A percentile compares a stretch with the other conserved stretches of the same genome.
Evolutionary conservation across 2,888 invertebrate species (phyloP).

Genomic region (Diaprepes abbreviatus): DNA sequence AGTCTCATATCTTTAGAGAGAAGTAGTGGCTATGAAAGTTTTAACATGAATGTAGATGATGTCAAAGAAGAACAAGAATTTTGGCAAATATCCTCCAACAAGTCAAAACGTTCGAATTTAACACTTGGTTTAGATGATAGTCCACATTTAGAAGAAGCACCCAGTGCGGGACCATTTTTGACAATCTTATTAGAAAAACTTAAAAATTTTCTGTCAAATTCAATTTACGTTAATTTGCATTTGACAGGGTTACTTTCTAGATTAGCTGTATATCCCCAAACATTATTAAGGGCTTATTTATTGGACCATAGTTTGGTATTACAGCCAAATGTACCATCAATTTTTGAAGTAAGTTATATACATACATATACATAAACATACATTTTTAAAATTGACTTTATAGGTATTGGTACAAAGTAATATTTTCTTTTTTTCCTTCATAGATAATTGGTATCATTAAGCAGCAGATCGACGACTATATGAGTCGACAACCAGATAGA

Average conservation of each 20-base stretch:
- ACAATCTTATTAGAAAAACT: slow-evolving; percentile 85
- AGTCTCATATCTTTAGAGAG: slow-evolving; percentile 81
- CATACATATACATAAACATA: too few species aligned
- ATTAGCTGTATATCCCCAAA: slow-evolving; percentile 90
- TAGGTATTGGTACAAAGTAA: too few species aligned
- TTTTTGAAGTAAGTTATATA: slow-evolving; percentile 91
- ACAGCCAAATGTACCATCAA: slow-evolving; percentile 91
- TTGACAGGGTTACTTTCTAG: slow-evolving; percentile 89
- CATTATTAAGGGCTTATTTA: slow-evolving; percentile 88
- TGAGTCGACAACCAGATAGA: slow-evolving; percentile 73
- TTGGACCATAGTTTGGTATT: slow-evolving; percentile 88
- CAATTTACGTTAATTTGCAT: slow-evolving; percentile 87
- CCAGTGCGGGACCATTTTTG: slow-evolving; percentile 81
- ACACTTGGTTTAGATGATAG: slow-evolving; percentile 65
- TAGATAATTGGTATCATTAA: slow-evolving; percentile 85
- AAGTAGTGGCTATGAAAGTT: slow-evolving; percentile 85
- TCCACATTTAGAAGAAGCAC: slow-evolving; percentile 65
- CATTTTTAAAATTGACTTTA: too few species aligned
- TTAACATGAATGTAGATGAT: slow-evolving; percentile 73
- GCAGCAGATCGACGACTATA: slow-evolving; percentile 87
- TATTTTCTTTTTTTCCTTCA: too few species aligned
- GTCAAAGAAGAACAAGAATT: slow-evolving; percentile 62
- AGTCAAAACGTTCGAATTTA: slow-evolving; percentile 49
- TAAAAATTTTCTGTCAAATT: slow-evolving; percentile 86
- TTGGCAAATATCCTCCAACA: slow-evolving; percentile 64